Base-by-base conservation (phyloP, 30 jellyfish, hydroid and myxozoan genomes). In the Cassiopea xamachana region DNA sequence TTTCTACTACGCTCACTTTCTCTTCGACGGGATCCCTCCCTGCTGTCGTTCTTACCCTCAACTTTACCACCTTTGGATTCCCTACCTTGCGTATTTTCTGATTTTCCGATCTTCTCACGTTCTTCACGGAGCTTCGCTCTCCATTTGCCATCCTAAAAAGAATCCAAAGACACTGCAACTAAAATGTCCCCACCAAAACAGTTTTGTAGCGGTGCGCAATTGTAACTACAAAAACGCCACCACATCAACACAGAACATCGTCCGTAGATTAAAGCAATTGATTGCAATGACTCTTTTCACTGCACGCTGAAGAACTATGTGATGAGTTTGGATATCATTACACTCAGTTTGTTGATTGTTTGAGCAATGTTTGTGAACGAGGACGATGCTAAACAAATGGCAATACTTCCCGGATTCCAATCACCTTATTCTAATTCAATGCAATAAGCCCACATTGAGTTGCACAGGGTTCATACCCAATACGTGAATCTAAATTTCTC, bases 61-160 rank as follows among this genome's bases (percentile, higher is more conserved):
- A 60, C 81, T 86, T 69, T 86, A n/a, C 60, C 85, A 48, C 50
- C 89, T 60, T 60, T 86, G 46, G 87, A 8, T 46, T 78, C 87
- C 87, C 51, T 78, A 78, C 87, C 87, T 78, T 60, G 75, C 12
- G 49, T 60, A 16, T 46, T 51, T 47, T 70, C 81, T 60, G 80
- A 46, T 76, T 73, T 86, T 70, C 50, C 93, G 75, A 45, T 75
- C 81, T 89, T 80, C 81, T 61, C 83, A 48, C 79, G 71, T 72
- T 69, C 87, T 89, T 43, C 87, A 74, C 97, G 93, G 81, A 45
- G 93, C 51, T 81, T 92, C 55, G 70, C 75, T 82, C 97, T 86
- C 87, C 87, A 78, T 49, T 75, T 75, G 6, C 87, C 87, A 27
- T 83, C 83, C 85, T 79, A 46, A 19, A 67, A 69, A 79, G 55